Evolutionary conservation across 2,888 invertebrate species (phyloP).

Genomic region (Catocala nupta): DNA sequence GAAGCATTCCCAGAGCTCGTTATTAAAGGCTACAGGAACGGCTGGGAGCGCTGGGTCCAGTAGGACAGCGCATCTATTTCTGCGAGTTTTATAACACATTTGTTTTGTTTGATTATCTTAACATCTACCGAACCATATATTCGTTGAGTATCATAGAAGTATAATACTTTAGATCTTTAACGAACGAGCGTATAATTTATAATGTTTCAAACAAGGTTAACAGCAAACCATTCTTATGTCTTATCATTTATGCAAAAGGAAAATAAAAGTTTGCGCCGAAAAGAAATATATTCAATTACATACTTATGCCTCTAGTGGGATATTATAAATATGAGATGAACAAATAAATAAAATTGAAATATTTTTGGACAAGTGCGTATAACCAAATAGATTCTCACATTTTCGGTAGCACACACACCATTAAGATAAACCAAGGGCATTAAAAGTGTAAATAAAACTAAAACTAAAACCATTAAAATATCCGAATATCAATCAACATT

Average conservation of each 20-base stretch:
- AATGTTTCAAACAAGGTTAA: too few species aligned
- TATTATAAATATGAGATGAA: neutral
- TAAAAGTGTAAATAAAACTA: conserved; percentile 29
- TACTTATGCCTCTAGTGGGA: neutral
- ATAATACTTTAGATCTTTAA: too few species aligned
- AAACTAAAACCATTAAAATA: conserved; percentile 35
- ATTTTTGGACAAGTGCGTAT: conserved; percentile 4
- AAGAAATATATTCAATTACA: neutral
- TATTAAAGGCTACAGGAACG: too few species aligned
- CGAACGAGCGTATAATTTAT: too few species aligned
- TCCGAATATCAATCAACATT: conserved; percentile 47
- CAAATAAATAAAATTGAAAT: conserved; percentile 6
- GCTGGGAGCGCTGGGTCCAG: too few species aligned
- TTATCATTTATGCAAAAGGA: neutral
- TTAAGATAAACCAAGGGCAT: conserved; percentile 31
- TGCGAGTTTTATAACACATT: too few species aligned
- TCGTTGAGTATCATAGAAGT: too few species aligned
- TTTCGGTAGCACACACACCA: conserved; percentile 30
- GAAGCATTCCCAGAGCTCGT: too few species aligned
- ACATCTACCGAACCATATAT: too few species aligned
- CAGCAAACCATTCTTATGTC: too few species aligned
- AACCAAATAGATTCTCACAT: conserved; percentile 19
- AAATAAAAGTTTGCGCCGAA: neutral
- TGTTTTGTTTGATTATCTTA: too few species aligned
- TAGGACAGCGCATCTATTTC: too few species aligned